Percentiles rank a stretch among this genome's conserved stretches.
These are phyloP conservation scores for Coryphaenoides rupestris DNA, from an alignment of 2,113 vertebrate genomes.

Conservation along the genomic window DNA sequence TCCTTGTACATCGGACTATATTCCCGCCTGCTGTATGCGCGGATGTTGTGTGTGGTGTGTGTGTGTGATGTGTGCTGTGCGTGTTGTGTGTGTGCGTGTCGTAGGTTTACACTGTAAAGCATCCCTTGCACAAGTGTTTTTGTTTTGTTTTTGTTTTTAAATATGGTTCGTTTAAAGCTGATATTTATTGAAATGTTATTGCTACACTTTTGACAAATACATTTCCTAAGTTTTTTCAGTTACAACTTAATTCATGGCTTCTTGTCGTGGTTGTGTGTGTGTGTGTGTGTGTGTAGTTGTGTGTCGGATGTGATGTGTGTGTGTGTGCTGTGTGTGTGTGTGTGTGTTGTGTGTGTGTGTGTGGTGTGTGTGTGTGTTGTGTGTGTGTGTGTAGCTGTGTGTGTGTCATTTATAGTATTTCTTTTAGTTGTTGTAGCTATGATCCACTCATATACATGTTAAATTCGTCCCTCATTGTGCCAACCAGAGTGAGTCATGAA, in stretches of 20 bases:
- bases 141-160: constrained; percentile 48
- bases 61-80: constrained; percentile 3
- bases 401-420: no score
- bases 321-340: neutral
- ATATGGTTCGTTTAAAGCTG: no score
- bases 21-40: constrained; percentile 50
- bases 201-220: constrained; percentile 51
- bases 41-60: constrained; percentile 28
- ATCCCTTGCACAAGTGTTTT: constrained; percentile 48
- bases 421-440: no score
- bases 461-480: no score
- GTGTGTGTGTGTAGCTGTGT: no score
- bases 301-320: no score
- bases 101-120: constrained; percentile 61
- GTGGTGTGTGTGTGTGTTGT: no score
- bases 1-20: constrained; percentile 18
- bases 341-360: neutral
- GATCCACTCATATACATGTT: no score
- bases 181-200: constrained; percentile 14
- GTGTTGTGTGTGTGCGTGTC: constrained; percentile 28
- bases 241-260: neutral
- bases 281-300: constrained; percentile 1
- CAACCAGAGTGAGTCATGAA: no score
- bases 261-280: constrained; percentile 3
- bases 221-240: constrained; percentile 46